Conservation (phyloP, 1,140 invertebrate species). For the Oscheius sp. region DNA sequence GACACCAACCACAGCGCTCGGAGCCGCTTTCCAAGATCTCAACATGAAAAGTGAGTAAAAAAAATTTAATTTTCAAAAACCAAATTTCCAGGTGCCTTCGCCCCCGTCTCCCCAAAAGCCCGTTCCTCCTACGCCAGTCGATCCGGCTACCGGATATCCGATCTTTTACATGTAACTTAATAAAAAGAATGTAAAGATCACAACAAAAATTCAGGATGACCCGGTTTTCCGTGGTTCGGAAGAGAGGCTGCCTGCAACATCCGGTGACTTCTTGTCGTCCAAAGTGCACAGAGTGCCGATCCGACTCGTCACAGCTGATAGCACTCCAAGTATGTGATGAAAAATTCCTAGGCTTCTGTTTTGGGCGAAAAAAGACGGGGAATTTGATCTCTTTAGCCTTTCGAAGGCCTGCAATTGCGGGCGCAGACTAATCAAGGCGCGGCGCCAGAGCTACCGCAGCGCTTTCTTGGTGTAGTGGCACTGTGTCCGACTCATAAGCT, state of each 20-base stretch:
- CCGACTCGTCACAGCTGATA: slow-evolving; percentile 1
- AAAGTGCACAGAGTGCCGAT: slow-evolving; percentile 13
- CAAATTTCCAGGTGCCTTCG: slow-evolving; percentile 18
- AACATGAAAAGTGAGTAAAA: slow-evolving; percentile 19
- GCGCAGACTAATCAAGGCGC: too few species aligned
- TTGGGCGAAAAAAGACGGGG: too few species aligned
- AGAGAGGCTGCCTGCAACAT: neutral
- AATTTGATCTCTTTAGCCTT: too few species aligned
- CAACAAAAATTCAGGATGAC: neutral
- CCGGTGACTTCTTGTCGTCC: neutral
- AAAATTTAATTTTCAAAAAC: neutral
- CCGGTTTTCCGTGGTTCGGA: slow-evolving; percentile 1
- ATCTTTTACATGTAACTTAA: neutral
- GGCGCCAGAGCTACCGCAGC: too few species aligned
- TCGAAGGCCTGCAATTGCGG: too few species aligned
- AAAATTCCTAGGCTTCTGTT: too few species aligned
- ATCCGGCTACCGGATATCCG: slow-evolving; percentile 14
- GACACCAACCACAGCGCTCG: slow-evolving; percentile 30
- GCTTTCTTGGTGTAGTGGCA: too few species aligned
- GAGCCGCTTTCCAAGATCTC: slow-evolving; percentile 28
- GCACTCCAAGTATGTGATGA: neutral
- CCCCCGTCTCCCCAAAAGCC: slow-evolving; percentile 10
- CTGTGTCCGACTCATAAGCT: too few species aligned
- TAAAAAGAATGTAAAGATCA: neutral
- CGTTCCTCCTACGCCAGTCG: neutral